Conservation (phyloP, 1,140 invertebrate species). For the Drosophila nikananu region DNA sequence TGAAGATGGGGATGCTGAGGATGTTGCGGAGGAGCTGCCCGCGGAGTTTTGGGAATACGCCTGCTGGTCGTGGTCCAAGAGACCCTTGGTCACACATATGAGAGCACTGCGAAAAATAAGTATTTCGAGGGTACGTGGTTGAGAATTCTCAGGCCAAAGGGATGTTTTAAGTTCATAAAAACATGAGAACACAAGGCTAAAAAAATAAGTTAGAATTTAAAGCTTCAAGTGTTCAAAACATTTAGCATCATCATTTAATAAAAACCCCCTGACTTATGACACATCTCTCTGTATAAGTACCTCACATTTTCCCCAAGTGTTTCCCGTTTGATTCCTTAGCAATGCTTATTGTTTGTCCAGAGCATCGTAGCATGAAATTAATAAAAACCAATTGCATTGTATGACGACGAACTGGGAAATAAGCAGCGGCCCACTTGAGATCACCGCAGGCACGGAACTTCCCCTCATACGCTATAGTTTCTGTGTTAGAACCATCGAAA, state of each 20-base stretch:
- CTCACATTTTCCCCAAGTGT: conserved; percentile 8
- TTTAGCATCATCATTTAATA: too few relatives aligned
- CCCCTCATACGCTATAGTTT: conserved; percentile 20
- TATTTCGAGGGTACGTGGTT: neutral
- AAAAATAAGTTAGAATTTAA: too few relatives aligned
- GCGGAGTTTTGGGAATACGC: conserved; percentile 77
- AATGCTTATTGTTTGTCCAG: conserved; percentile 67
- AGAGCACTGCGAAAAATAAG: conserved; percentile 7
- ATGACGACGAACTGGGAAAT: conserved; percentile 62
- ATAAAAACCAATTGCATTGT: conserved; percentile 67
- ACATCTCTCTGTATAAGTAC: neutral
- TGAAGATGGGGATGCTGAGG: conserved; percentile 3
- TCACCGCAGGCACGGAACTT: conserved; percentile 18
- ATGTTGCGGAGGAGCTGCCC: conserved; percentile 15
- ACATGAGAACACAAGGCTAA: too few relatives aligned
- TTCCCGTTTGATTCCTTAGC: neutral
- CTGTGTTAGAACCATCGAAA: neutral
- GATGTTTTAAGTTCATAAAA: too few relatives aligned
- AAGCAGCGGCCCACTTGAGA: conserved; percentile 38
- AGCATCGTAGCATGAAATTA: conserved; percentile 80
- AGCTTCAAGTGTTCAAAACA: too few relatives aligned
- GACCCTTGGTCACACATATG: conserved; percentile 36
- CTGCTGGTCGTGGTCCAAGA: conserved; percentile 38
- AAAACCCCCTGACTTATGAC: neutral
- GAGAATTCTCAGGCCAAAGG: too few relatives aligned